Base-by-base conservation (phyloP, 2,113 vertebrate genomes). In the Agelaius tricolor region DNA sequence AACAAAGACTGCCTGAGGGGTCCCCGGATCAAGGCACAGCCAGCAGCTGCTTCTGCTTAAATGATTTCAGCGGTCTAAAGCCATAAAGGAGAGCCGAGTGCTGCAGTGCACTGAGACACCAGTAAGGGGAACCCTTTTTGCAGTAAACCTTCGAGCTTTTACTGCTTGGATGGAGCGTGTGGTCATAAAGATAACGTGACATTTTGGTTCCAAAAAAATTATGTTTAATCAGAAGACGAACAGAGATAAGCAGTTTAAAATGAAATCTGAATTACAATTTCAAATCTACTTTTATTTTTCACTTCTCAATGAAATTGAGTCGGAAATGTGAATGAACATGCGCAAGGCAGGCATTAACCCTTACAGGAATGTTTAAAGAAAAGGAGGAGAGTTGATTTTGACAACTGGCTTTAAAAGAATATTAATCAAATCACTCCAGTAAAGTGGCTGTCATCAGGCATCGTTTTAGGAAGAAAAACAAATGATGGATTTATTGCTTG, bases 71-170 rank as follows among this genome's bases (percentile, higher is more conserved):
- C 55, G 69, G 33, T 37, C 55, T 79, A 17, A 66, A 92, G 57
- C 77, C 18, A 6, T 22, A 3, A 0, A 71, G 85, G 35, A 33
- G 28, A 62, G 16, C 49, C 9, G 58, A 65, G 39, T 28, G 82
- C 67, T 97, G 96, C 73, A 96, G 91, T 96, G 67, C 96, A 35
- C 28, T 5, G 28, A 95, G 47, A 43, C 58, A 82, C 97, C 97
- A 97, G 97, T 93, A 98, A 96, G 97, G 96, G 97, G 97, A 98
- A 79, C 97, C 90, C 97, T 97, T 90, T 76, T 96, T 97, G 97
- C 97, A 97, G 97, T 95, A 97, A 98, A 97, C 79, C 93, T 92
- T 66, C 69, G 33, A 68, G 87, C 82, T 74, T 92, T 97, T 91
- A 95, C 65, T 83, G 94, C 96, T 93, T 83, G 96, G 92, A 87